Percentiles rank a stretch among this genome's conserved stretches.
Conservation (phyloP, 1,140 invertebrate genomes). For the Megalopta genalis region DNA sequence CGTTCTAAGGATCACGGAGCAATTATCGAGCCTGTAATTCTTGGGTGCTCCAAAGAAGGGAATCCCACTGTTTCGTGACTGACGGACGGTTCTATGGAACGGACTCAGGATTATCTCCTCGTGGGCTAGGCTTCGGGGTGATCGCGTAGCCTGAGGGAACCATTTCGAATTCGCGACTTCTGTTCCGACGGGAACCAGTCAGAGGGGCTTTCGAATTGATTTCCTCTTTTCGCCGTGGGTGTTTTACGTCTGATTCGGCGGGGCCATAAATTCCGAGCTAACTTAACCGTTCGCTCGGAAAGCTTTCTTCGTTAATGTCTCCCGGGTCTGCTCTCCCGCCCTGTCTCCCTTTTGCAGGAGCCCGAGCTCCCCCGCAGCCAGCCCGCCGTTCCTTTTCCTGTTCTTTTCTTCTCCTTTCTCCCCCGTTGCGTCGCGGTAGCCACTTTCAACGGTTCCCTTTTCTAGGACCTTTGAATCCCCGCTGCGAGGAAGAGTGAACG, state of each 20-base stretch:
- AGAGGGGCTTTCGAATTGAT: conserved; percentile 55
- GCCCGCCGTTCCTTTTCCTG: background rate
- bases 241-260: conserved; percentile 60
- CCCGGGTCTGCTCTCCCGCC: conserved; percentile 24
- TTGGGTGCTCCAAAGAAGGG: background rate
- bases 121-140: background rate
- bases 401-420: background rate
- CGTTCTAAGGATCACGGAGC: background rate
- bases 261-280: conserved; percentile 56
- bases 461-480: conserved; percentile 40
- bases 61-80: background rate
- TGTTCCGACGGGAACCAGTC: conserved; percentile 44
- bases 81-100: background rate
- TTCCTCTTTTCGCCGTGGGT: conserved; percentile 56
- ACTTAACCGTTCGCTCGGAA: conserved; percentile 59
- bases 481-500: background rate
- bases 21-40: background rate
- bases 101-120: background rate
- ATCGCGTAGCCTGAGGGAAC: conserved; percentile 29
- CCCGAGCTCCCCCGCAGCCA: background rate
- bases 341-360: background rate
- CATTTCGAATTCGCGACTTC: conserved; percentile 55
- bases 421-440: background rate
- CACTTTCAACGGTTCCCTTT: conserved; percentile 19
- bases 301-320: conserved; percentile 64